Evolutionary conservation across 2,113 vertebrate genomes (phyloP).

Genomic region (Leptocoma aspasia): DNA sequence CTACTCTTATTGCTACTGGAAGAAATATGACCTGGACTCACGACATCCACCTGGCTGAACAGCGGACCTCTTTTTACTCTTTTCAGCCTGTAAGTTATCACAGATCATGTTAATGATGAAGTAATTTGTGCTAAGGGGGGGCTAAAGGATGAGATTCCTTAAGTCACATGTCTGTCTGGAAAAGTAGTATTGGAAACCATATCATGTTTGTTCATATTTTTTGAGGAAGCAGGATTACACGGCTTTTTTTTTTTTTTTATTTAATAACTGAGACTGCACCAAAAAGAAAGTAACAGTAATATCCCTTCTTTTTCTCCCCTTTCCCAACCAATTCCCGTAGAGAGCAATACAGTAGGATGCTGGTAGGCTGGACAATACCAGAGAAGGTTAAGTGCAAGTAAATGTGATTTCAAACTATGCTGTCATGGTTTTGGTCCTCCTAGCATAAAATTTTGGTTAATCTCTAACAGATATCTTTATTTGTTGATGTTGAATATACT

Average conservation of each 20-base stretch:
- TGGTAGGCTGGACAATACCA: neutral
- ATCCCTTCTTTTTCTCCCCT: neutral
- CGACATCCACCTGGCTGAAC: neutral
- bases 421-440: neutral
- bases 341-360: neutral
- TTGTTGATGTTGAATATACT: neutral
- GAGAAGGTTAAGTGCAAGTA: neutral
- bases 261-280: neutral
- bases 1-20: neutral
- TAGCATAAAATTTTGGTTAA: neutral
- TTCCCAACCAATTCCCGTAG: neutral
- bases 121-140: accelerated
- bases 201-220: neutral
- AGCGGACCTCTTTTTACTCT: neutral
- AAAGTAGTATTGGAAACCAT: neutral
- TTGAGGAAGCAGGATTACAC: neutral
- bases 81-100: neutral
- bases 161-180: neutral
- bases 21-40: neutral
- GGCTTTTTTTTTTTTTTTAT: accelerated
- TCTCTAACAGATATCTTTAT: neutral
- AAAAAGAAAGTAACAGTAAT: neutral
- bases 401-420: neutral
- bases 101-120: neutral
- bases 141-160: neutral